phyloP scores from a whole-genome alignment of 1,140 invertebrate genomes.

The Drosophila elegans region DNA sequence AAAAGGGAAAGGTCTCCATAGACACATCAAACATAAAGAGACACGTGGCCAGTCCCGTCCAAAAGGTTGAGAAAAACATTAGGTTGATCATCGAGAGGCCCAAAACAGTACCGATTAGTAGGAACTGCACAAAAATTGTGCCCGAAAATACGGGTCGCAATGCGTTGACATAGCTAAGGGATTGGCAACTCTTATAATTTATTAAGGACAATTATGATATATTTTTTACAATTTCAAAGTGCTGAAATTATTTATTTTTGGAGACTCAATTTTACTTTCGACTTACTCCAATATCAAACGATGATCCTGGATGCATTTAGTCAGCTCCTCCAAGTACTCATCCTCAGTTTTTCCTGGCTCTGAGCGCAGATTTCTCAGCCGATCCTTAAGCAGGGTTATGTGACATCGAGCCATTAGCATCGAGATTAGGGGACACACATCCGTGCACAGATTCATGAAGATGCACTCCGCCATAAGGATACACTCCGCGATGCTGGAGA shows the following conservation, averaged over 20 bases:
- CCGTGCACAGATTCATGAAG: constrained; percentile 49
- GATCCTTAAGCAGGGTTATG: constrained; percentile 33
- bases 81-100: constrained; percentile 39
- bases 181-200: too few species aligned
- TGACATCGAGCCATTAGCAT: constrained; percentile 47
- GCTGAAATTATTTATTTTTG: too few species aligned
- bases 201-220: too few species aligned
- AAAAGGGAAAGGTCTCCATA: constrained; percentile 59
- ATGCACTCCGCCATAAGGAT: constrained; percentile 30
- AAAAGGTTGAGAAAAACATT: constrained; percentile 44
- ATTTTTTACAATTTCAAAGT: too few species aligned
- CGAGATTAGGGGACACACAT: constrained; percentile 50
- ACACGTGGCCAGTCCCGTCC: constrained; percentile 9
- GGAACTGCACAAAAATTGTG: constrained; percentile 43
- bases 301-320: constrained; percentile 57
- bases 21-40: constrained; percentile 39
- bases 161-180: constrained; percentile 38
- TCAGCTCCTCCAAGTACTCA: constrained; percentile 41
- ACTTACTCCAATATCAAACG: constrained; percentile 53
- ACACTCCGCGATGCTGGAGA: constrained; percentile 19
- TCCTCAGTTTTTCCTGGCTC: constrained; percentile 15
- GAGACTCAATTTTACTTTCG: background rate
- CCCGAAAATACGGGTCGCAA: constrained; percentile 41
- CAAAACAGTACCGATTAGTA: constrained; percentile 39
- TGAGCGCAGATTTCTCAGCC: constrained; percentile 21